Evolutionary conservation across 2,113 vertebrate species (phyloP), one percentile per base, ranked within the genome.

Genomic region (Bubo bubo): DNA sequence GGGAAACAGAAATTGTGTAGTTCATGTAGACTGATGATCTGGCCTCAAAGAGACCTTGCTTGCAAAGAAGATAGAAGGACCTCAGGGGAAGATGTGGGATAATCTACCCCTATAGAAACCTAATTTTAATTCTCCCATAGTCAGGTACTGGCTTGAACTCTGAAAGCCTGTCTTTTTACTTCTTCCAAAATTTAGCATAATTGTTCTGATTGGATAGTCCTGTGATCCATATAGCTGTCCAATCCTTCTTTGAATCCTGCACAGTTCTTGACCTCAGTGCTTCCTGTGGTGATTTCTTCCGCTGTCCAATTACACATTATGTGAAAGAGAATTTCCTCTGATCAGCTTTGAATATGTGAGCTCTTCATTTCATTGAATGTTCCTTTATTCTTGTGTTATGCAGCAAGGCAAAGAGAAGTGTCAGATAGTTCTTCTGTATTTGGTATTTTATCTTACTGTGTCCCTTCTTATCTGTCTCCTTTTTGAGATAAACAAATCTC

Each of bases 271-370:
- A 93, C 95, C 88, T 88, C 41, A 34, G n/a, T 90, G 85, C 63
- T 94, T 92, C 92, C 93, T 80, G 64, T 83, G 67, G 96, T 76
- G 94, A 34, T 88, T 67, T 43, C 58, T 90, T 94, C 79, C 55
- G 49, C 74, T 85, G 55, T 77, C 72, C 88, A 92, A 94, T 97
- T 97, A 92, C 59, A 35, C 41, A 14, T 50, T 92, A 76, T 34
- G 53, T 91, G 91, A 58, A 88, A 84, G 73, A 92, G 93, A 77
- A 70, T 90, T 93, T 96, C 77, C 63, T 96, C 94, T 97, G 81
- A 91, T 97, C 66, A 5, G n/a, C 81, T 91, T 79, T 96, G 95
- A 95, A 95, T 93, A 22, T 30, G 16, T 11, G 45, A 82, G 58
- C 56, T 92, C 73, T 95, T 95, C 26, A 59, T 96, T 93, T 88